Evolutionary conservation across 2,888 invertebrate genomes (phyloP).

Genomic region (Acrobasis consociella): DNA sequence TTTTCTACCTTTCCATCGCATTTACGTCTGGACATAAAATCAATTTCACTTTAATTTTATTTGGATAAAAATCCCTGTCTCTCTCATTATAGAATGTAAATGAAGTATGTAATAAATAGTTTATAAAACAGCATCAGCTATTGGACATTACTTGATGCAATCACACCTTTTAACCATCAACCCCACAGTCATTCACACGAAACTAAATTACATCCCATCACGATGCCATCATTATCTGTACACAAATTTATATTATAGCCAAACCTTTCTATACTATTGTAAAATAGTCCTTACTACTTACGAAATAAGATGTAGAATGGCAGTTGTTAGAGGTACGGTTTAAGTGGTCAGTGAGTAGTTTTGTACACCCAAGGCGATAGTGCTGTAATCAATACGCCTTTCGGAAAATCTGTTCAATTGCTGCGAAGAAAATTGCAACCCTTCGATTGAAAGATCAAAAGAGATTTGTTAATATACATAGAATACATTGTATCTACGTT

Average conservation of each 20-base stretch:
- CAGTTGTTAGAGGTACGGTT: not conserved
- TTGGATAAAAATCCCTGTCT: too few relatives aligned
- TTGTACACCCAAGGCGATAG: conserved; percentile 28
- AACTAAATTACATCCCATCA: conserved; percentile 24
- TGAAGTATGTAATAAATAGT: conserved; percentile 5
- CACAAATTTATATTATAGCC: conserved; percentile 13
- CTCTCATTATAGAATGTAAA: not conserved
- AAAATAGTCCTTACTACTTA: conserved; percentile 10
- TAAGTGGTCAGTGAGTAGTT: conserved; percentile 2
- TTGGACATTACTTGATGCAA: conserved; percentile 17
- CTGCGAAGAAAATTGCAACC: conserved; percentile 22
- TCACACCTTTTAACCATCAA: conserved; percentile 16
- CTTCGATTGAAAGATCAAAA: conserved; percentile 10
- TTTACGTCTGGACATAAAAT: too few relatives aligned
- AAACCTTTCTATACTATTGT: conserved; percentile 1
- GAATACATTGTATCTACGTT: too few relatives aligned
- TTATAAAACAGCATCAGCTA: conserved; percentile 25
- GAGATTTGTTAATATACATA: not conserved
- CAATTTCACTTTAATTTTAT: too few relatives aligned
- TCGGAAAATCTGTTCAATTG: conserved; percentile 11
- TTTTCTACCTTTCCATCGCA: too few relatives aligned
- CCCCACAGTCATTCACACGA: conserved; percentile 17
- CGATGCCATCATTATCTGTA: conserved; percentile 16
- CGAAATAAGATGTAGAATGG: not conserved
- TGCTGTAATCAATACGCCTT: conserved; percentile 21